Evolutionary conservation across 2,888 invertebrate genomes (phyloP).

Genomic region (Exocentrus adspersus): DNA sequence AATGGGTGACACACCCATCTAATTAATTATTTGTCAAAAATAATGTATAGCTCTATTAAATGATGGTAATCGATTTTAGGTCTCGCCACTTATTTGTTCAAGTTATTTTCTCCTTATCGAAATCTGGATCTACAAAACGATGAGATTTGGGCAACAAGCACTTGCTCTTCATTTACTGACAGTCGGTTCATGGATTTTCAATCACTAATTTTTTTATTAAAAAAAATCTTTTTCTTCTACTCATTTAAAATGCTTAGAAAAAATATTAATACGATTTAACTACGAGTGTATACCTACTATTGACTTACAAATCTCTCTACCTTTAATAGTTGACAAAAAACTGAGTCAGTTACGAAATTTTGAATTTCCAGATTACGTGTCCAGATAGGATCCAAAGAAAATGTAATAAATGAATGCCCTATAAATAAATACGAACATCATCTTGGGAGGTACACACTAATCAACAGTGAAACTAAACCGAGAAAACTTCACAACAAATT

Average conservation of each 20-base stretch:
- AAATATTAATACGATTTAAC: too few relatives aligned
- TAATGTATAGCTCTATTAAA: conserved; percentile 34
- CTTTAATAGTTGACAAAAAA: too few relatives aligned
- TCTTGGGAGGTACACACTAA: background rate
- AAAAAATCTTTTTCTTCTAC: too few relatives aligned
- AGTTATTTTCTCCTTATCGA: background rate
- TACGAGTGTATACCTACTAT: too few relatives aligned
- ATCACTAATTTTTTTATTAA: too few relatives aligned
- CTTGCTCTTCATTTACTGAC: too few relatives aligned
- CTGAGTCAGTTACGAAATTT: too few relatives aligned
- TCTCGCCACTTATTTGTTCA: conserved; percentile 23
- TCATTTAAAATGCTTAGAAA: too few relatives aligned
- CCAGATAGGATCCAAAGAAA: too few relatives aligned
- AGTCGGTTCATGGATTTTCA: too few relatives aligned
- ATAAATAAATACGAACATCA: background rate
- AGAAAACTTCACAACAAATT: conserved; percentile 5
- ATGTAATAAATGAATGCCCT: background rate
- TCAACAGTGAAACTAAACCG: background rate
- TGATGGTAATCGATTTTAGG: conserved; percentile 31
- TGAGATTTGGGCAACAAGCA: background rate
- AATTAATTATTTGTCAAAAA: conserved; percentile 34
- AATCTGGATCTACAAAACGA: background rate
- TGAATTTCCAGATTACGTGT: too few relatives aligned
- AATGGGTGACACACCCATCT: conserved; percentile 31
- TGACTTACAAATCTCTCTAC: too few relatives aligned